Conservation (phyloP, 2,797 vertebrate genomes). For the Sebastes reedi region DNA sequence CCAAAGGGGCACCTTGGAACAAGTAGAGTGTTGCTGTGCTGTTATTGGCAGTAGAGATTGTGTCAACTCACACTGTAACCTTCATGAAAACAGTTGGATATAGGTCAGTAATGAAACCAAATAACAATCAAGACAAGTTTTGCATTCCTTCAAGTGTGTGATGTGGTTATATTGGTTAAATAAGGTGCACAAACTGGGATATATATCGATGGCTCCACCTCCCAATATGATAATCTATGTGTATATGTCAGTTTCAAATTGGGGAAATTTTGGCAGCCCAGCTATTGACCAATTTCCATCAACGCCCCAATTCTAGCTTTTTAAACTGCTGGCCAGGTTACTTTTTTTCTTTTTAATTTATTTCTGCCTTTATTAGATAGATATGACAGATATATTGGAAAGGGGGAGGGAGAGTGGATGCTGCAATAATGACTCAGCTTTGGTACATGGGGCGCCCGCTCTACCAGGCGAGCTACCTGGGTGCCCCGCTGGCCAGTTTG, state of each 20-base stretch:
- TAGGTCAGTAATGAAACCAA: constrained; percentile 8
- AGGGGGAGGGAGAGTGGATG: no score
- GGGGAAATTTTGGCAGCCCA: neutral
- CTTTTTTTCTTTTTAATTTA: no score
- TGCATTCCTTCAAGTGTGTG: neutral
- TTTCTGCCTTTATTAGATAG: neutral
- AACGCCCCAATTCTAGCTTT: neutral
- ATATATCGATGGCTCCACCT: neutral
- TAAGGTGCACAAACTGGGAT: neutral
- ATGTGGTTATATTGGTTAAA: neutral
- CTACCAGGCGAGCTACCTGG: no score
- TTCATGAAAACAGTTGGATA: constrained; percentile 13
- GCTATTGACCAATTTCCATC: neutral
- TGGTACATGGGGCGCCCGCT: no score
- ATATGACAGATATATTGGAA: no score
- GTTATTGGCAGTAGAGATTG: constrained; percentile 29
- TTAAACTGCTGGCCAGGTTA: neutral
- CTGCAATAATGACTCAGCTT: no score
- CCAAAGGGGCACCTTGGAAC: constrained; percentile 45
- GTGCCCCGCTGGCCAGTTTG: neutral
- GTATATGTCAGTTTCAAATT: neutral
- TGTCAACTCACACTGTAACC: constrained; percentile 2
- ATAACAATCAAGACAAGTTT: neutral
- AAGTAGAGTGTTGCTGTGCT: neutral
- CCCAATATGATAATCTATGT: neutral